These are phyloP conservation scores for Cebidichthys violaceus DNA, from an alignment of 2,113 vertebrate genomes.

Conservation along the genomic window DNA sequence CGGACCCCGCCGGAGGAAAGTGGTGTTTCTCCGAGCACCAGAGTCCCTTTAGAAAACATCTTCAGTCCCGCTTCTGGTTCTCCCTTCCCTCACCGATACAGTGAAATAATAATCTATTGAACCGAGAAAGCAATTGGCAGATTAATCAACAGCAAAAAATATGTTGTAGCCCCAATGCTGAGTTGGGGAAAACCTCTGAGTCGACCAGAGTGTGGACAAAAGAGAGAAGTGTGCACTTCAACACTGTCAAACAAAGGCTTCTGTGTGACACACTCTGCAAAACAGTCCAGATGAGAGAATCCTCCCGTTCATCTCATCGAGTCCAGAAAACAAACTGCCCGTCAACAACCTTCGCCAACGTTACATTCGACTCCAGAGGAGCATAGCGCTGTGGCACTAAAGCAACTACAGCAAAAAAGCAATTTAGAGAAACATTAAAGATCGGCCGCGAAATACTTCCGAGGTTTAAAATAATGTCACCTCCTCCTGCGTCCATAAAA, in stretches of 20 bases:
- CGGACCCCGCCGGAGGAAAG: background rate
- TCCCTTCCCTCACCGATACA: too few relatives aligned
- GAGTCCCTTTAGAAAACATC: too few relatives aligned
- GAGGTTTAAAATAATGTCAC: background rate
- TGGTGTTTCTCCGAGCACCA: too few relatives aligned
- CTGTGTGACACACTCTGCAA: background rate
- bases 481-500: background rate
- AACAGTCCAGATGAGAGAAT: background rate
- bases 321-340: background rate
- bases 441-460: background rate
- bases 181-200: background rate
- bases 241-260: background rate
- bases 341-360: background rate
- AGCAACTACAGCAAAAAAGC: background rate
- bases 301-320: background rate
- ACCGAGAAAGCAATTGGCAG: background rate
- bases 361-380: background rate
- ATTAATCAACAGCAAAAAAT: background rate
- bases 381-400: background rate
- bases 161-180: background rate
- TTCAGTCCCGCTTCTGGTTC: too few relatives aligned
- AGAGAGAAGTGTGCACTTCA: background rate
- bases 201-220: background rate
- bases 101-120: background rate
- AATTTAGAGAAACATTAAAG: background rate